Base-by-base conservation (phyloP, 2,888 invertebrate genomes). In the Phaedon cochleariae region DNA sequence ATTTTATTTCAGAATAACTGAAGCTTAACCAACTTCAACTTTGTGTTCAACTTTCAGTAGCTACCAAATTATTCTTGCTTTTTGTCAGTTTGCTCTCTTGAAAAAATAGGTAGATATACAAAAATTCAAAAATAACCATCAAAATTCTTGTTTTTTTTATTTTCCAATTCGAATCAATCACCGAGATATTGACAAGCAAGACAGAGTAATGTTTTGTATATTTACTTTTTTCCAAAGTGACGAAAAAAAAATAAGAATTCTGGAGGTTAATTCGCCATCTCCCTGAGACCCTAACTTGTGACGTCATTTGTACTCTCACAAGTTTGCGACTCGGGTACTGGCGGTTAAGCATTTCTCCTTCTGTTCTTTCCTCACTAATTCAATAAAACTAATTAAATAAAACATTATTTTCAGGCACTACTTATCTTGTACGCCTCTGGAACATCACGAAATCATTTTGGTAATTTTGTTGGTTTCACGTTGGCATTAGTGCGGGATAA, bases 231-330 rank as follows among this genome's bases (percentile, higher is more conserved):
- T 63, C 58, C 46, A 60, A 63, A 64, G 62, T 49, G 51, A 59
- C 58, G 53, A 66, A 69, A 68, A 71, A n/a, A 71, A 68, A 68
- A 67, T 64, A 64, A 69, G 62, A 67, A 64, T 64, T 65, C 57
- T 71, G 62, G 64, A 62, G 69, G 69, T 71, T 71, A 85, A 85
- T 84, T 86, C 87, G 87, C 89, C 89, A 87, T 86, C 88, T 89
- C 90, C 90, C 90, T 90, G 90, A 90, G 90, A 90, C 90, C 90
- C 89, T 89, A 89, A 89, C 89, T 89, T 90, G 90, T 89, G 89
- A 89, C 86, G 88, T 86, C 85, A 84, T 81, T 82, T 83, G 83
- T 84, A 86, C 85, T 87, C 86, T 89, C 89, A 89, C 89, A 89
- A 88, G 89, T 86, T 89, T 88, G 89, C 85, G 86, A 88, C 89